Conservation (phyloP, 2,888 invertebrate species). For the Polymixis flavicincta region DNA sequence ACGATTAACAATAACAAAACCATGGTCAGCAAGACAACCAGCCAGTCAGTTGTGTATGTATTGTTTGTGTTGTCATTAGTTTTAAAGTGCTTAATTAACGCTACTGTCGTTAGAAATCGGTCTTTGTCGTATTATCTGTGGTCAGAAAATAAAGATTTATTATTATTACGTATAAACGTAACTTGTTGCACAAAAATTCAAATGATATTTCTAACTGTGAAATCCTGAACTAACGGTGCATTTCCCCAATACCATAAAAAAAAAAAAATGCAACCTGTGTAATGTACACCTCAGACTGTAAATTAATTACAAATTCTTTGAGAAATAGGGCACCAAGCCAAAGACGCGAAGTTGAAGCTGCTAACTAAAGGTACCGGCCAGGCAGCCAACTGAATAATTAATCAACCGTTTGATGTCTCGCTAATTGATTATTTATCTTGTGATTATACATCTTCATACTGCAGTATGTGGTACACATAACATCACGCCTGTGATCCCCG, state of each 20-base stretch:
- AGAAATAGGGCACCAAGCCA: conserved; percentile 22
- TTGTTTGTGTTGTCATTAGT: background rate
- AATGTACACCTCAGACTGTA: background rate
- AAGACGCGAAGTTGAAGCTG: conserved; percentile 12
- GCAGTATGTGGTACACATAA: background rate
- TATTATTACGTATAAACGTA: background rate
- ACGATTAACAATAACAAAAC: too few relatives aligned
- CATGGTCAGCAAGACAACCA: too few relatives aligned
- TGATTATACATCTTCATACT: background rate
- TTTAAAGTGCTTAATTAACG: too few relatives aligned
- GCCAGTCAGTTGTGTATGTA: too few relatives aligned
- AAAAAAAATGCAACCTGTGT: background rate
- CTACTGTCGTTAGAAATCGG: too few relatives aligned
- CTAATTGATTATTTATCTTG: conserved; percentile 25
- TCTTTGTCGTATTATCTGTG: too few relatives aligned
- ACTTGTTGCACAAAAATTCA: background rate
- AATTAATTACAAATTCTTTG: conserved; percentile 19
- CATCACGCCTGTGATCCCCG: too few relatives aligned
- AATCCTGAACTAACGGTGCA: background rate
- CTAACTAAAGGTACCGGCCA: conserved; percentile 12
- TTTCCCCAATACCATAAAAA: background rate
- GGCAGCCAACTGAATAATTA: conserved; percentile 12
- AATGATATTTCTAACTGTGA: background rate
- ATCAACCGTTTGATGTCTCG: conserved; percentile 5
- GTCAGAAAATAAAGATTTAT: background rate